Conservation (phyloP, 2,113 vertebrate species). For the Podocnemis expansa region DNA sequence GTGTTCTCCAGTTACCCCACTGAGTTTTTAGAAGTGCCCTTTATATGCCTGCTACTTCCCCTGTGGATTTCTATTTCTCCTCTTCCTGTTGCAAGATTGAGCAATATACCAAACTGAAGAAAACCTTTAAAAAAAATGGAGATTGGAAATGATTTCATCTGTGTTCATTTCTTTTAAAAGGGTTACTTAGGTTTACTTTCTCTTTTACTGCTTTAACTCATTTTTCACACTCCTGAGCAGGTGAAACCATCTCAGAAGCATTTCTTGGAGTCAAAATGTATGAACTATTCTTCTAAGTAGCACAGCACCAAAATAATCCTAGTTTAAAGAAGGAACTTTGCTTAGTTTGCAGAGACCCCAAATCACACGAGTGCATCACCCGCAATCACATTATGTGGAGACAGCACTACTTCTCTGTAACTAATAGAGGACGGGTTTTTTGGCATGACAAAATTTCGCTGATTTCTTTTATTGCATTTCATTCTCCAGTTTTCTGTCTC, state of each 20-base stretch:
- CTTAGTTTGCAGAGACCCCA: neutral
- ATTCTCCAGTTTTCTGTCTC: neutral
- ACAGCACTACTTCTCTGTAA: neutral
- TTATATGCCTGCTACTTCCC: neutral
- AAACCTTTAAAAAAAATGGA: neutral
- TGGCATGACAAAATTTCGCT: neutral
- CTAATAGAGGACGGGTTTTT: neutral
- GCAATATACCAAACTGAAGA: neutral
- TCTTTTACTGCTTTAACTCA: neutral
- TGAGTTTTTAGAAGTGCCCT: neutral
- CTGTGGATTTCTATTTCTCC: neutral
- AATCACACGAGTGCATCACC: neutral
- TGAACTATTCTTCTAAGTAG: neutral
- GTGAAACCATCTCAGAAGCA: neutral
- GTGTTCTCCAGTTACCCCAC: neutral
- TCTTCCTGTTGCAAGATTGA: neutral
- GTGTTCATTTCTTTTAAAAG: neutral
- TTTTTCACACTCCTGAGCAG: neutral
- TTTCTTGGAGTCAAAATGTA: neutral
- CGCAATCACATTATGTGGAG: neutral
- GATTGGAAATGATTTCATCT: neutral
- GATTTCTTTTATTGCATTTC: neutral
- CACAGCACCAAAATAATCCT: neutral
- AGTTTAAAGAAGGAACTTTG: neutral
- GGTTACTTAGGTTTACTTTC: neutral